Percentiles rank a stretch among this genome's conserved stretches.
phyloP scores from a whole-genome alignment of 2,888 invertebrate genomes.

The Drosophila hawaiiensis region DNA sequence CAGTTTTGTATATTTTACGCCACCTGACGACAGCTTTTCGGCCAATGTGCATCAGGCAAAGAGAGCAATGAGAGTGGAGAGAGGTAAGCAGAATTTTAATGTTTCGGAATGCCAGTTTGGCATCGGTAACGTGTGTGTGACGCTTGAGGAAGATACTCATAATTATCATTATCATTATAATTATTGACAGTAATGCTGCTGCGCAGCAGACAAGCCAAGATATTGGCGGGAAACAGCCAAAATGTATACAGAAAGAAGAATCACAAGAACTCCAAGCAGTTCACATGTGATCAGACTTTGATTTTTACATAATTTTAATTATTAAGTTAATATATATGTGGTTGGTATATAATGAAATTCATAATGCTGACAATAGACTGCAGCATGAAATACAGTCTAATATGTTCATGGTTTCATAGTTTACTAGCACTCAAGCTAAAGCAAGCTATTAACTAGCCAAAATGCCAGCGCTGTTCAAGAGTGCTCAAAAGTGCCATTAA shows the following conservation, averaged over 20 bases:
- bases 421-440: neutral
- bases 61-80: neutral
- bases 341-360: neutral
- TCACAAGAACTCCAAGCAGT: neutral
- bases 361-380: neutral
- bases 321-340: neutral
- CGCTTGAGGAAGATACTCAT: conserved; percentile 33
- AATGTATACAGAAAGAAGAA: neutral
- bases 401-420: neutral
- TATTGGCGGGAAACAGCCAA: neutral
- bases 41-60: conserved; percentile 12
- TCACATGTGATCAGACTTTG: neutral
- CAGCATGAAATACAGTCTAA: neutral
- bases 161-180: conserved; percentile 77
- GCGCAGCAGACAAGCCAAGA: conserved; percentile 4
- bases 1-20: conserved; percentile 82
- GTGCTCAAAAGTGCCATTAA: neutral
- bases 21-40: conserved; percentile 67
- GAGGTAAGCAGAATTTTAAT: conserved; percentile 40
- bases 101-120: conserved; percentile 27
- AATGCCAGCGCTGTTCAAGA: neutral
- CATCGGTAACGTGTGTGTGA: conserved; percentile 23
- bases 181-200: conserved; percentile 63
- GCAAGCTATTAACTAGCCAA: neutral
- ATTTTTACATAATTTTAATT: neutral